Evolutionary conservation across 2,888 invertebrate genomes (phyloP).

Genomic region (Cosmia trapezina): DNA sequence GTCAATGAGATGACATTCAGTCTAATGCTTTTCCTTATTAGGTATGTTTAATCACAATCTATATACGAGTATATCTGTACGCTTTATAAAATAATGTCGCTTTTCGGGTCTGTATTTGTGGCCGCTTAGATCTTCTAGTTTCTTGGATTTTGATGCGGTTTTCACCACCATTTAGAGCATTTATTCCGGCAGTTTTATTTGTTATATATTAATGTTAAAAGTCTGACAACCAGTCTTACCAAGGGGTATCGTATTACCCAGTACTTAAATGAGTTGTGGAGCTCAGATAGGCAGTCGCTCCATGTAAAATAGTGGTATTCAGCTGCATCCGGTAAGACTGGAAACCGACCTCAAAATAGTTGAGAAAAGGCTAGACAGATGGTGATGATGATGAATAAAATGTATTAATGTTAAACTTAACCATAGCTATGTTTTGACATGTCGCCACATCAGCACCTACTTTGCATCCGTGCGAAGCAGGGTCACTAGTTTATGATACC

Average conservation of each 20-base stretch:
- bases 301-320: too few relatives aligned
- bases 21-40: slow-evolving; percentile 2
- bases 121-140: background rate
- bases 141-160: background rate
- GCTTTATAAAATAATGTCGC: background rate
- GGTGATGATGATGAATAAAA: too few relatives aligned
- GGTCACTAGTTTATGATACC: background rate
- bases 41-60: background rate
- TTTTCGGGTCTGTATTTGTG: background rate
- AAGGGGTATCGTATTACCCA: too few relatives aligned
- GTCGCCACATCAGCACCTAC: background rate
- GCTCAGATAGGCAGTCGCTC: too few relatives aligned
- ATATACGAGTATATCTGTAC: background rate
- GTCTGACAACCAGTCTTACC: too few relatives aligned
- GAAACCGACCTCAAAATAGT: too few relatives aligned
- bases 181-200: background rate
- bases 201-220: too few relatives aligned
- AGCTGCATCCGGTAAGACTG: too few relatives aligned
- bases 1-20: slow-evolving; percentile 19
- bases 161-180: background rate
- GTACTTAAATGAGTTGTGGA: too few relatives aligned
- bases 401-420: background rate
- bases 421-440: background rate
- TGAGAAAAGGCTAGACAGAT: too few relatives aligned
- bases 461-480: background rate